phyloP scores from a whole-genome alignment of 2,113 vertebrate species.

The Notarius quadriscutis region DNA sequence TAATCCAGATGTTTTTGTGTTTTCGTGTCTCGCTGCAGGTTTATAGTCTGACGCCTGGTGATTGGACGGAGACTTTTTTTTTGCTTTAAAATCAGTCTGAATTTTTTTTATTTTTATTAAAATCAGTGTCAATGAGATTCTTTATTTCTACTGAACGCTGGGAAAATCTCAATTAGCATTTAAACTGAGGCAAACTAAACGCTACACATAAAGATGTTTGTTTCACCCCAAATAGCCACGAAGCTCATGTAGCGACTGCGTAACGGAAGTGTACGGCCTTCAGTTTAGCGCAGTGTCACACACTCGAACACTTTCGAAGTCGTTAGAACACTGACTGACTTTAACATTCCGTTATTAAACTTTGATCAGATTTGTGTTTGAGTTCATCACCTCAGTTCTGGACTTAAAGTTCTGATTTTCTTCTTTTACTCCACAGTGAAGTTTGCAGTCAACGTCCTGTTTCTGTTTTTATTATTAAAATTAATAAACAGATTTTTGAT shows the following conservation, averaged over 20 bases:
- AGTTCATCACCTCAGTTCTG: background rate
- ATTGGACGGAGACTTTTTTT: background rate
- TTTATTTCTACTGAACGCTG: background rate
- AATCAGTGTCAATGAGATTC: background rate
- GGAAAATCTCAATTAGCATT: background rate
- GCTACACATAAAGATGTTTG: background rate
- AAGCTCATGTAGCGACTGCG: background rate
- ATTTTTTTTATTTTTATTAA: background rate
- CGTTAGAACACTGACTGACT: background rate
- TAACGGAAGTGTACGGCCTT: background rate
- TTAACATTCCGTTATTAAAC: background rate
- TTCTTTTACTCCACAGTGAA: background rate
- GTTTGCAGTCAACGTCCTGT: background rate
- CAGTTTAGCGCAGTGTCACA: background rate
- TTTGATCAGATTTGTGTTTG: background rate
- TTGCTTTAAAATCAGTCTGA: background rate
- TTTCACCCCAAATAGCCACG: background rate
- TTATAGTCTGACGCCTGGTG: background rate
- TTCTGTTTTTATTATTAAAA: background rate
- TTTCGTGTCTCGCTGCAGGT: background rate
- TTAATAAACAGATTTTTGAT: background rate
- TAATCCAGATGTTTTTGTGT: background rate
- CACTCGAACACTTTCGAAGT: background rate
- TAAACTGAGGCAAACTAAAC: background rate
- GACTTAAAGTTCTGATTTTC: background rate